Evolutionary conservation across 2,797 vertebrate species (phyloP).

Genomic region (Acanthopagrus latus): DNA sequence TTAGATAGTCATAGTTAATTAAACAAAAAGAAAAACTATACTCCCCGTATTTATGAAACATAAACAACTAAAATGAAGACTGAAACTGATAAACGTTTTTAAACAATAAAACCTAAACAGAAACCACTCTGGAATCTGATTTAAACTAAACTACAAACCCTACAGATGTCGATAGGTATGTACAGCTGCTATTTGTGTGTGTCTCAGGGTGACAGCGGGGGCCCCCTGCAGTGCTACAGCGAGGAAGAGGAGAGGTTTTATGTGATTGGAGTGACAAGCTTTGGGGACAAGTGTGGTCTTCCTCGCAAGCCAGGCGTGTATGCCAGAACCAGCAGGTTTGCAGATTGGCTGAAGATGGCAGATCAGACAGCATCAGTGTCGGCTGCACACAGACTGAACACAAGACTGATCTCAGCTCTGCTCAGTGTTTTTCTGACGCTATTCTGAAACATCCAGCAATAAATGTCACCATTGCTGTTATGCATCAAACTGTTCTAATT

Average conservation of each 20-base stretch:
- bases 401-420: conserved; percentile 33
- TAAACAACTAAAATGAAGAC: no score
- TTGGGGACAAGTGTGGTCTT: conserved; percentile 63
- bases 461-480: not conserved
- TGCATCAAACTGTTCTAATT: not conserved
- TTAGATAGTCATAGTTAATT: no score
- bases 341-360: conserved; percentile 54
- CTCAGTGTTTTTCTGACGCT: conserved; percentile 37
- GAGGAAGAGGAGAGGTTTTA: conserved; percentile 69
- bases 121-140: no score
- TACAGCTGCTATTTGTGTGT: not conserved
- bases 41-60: no score
- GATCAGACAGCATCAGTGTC: conserved; percentile 41
- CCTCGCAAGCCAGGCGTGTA: conserved; percentile 73
- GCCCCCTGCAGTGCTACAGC: conserved; percentile 80
- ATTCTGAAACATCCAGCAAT: conserved; percentile 35
- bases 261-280: conserved; percentile 75
- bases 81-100: no score
- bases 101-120: no score
- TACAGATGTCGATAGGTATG: not conserved
- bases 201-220: conserved; percentile 78
- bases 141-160: not conserved
- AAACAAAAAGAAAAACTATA: no score
- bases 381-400: conserved; percentile 12
- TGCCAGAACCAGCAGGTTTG: conserved; percentile 63